phyloP scores from a whole-genome alignment of 2,113 vertebrate genomes.

The Oxygymnocypris stewartii region DNA sequence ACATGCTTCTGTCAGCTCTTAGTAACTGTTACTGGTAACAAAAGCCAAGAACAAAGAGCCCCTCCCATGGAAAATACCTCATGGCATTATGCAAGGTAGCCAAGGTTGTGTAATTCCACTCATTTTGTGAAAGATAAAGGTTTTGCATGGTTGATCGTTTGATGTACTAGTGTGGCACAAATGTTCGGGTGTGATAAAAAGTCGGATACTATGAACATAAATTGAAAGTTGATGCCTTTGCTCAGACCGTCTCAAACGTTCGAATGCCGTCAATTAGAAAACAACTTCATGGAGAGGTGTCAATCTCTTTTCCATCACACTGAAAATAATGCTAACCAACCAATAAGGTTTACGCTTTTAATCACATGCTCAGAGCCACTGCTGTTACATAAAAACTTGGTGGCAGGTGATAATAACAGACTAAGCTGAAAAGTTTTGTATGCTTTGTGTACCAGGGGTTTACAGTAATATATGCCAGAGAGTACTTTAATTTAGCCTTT shows the following conservation, averaged over 20 bases:
- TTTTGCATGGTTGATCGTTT: not conserved
- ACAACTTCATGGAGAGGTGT: not conserved
- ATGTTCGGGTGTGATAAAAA: not conserved
- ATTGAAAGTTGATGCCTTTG: not conserved
- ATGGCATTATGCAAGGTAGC: not conserved
- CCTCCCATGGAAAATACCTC: slow-evolving; percentile 59
- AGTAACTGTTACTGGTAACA: slow-evolving; percentile 67
- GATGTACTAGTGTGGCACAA: not conserved
- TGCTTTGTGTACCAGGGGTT: not conserved
- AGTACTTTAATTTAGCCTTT: not conserved
- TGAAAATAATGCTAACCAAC: not conserved
- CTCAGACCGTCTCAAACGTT: not conserved
- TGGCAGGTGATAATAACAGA: not conserved
- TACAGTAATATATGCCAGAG: not conserved
- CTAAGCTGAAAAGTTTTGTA: not conserved
- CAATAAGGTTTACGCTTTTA: not conserved
- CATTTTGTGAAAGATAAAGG: not conserved
- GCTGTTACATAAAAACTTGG: not conserved
- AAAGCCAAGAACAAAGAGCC: slow-evolving; percentile 58
- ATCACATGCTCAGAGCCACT: not conserved
- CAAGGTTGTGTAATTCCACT: not conserved
- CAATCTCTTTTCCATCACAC: not conserved
- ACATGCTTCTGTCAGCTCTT: slow-evolving; percentile 50
- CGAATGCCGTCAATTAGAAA: not conserved
- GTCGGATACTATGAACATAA: not conserved